Evolutionary conservation across 1,140 invertebrate genomes (phyloP), one percentile per base, ranked within the genome.

Genomic region (Eufriesea mexicana): DNA sequence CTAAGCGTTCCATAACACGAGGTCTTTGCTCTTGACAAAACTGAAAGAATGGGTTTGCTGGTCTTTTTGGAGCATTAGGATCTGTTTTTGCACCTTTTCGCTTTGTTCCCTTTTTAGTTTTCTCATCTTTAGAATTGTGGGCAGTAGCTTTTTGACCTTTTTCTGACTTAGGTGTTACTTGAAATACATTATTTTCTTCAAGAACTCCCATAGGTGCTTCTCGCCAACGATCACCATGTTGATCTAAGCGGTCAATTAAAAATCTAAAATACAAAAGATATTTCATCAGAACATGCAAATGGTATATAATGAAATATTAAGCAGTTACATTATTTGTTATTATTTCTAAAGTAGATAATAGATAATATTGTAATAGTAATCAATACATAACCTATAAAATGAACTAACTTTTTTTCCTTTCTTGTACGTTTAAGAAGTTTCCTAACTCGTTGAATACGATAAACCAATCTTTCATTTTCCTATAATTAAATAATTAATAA

Each of bases 11-110:
- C 94, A 97, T 95, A n/a, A 97, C 95, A 47, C 96, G 92, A 55
- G 94, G 96, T 84, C 96, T 94, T 92, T 97, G 96, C 89, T 97
- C 96, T 93, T 97, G 96, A 89, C 96, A 97, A 92, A 97, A 97
- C 93, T 97, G 96, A 86, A 97, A 97, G 92, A 97, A 97, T 72
- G 97, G 96, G 95, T 97, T 97, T 55, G 96, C 96, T 0, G 96
- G 96, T 85, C 97, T 95, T 90, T 97, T 97, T 9, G 97, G 96
- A 55, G 96, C 96, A 94, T 97, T 97, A 2, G 96, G 96, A 95
- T 97, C 97, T 20, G 93, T 90, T 89, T 95, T 95, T 16, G 91
- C 80, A 47, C 91, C 91, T 91, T 94, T 95, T 71, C 93, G 92
- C 79, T 95, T 94, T 0, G 92, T 90, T 49, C 91, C 93, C 75